These are phyloP conservation scores for Brienomyrus brachyistius DNA, from an alignment of 2,113 vertebrate species.

Conservation along the genomic window DNA sequence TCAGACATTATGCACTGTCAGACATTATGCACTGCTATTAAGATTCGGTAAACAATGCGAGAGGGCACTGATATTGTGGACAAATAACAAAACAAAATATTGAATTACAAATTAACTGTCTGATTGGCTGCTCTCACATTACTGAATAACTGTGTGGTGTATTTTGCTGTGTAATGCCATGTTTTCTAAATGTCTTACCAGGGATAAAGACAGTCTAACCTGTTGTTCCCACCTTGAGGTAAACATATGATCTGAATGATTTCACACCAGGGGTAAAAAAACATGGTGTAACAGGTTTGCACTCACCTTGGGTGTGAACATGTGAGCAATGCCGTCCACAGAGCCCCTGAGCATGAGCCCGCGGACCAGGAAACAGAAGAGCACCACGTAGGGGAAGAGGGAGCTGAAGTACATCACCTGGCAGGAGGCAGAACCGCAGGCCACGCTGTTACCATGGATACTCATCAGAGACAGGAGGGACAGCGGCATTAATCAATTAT, in stretches of 20 bases:
- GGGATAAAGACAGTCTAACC: background rate
- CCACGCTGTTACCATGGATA: constrained; percentile 43
- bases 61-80: background rate
- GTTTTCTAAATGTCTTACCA: background rate
- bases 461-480: background rate
- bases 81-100: background rate
- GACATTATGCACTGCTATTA: no score
- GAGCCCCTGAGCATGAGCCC: constrained; percentile 85
- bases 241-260: background rate
- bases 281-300: background rate
- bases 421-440: background rate
- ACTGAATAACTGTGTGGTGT: background rate
- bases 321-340: constrained; percentile 89
- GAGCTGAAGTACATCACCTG: constrained; percentile 99
- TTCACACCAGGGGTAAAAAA: background rate
- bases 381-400: constrained; percentile 92
- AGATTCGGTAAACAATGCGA: background rate
- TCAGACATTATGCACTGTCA: background rate
- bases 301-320: constrained; percentile 96
- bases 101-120: background rate
- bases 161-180: background rate
- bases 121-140: background rate
- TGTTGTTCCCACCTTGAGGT: background rate
- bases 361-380: constrained; percentile 93
- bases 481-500: background rate